A percentile compares a stretch with the other conserved stretches of the same genome.
phyloP scores from a whole-genome alignment of 2,797 vertebrate species.

The Orestias chungarensis region DNA sequence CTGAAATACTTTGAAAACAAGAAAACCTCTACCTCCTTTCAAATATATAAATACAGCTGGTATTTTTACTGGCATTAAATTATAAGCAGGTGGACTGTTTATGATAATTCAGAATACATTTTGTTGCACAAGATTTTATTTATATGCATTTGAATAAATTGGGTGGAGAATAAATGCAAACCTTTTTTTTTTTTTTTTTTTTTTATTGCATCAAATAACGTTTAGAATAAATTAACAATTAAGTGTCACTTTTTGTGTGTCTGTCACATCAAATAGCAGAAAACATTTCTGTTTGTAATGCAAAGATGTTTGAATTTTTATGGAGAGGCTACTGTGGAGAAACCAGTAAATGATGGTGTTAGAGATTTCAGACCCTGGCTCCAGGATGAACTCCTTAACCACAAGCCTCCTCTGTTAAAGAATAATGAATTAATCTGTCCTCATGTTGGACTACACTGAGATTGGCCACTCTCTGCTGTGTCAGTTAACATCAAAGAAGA shows the following conservation, averaged over 20 bases:
- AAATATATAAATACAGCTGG: not conserved
- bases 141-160: not conserved
- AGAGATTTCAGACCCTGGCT: conserved; percentile 33
- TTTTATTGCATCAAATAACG: not conserved
- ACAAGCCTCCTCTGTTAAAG: conserved; percentile 45
- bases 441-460: conserved; percentile 53
- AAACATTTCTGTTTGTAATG: not conserved
- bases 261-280: not conserved
- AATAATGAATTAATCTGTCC: conserved; percentile 71
- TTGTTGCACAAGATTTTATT: not conserved
- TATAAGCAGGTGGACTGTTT: not conserved
- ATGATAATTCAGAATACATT: not conserved
- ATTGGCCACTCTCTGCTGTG: conserved; percentile 48
- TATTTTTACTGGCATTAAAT: not conserved
- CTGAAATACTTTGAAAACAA: too few species aligned
- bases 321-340: conserved; percentile 18
- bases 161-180: not conserved
- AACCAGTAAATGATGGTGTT: conserved; percentile 2
- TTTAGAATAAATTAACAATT: not conserved
- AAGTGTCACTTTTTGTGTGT: not conserved
- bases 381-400: conserved; percentile 57
- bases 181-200: not conserved
- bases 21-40: not conserved
- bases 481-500: conserved; percentile 68
- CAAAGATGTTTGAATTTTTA: conserved; percentile 22